Percentiles rank a stretch among this genome's conserved stretches.
Evolutionary conservation across 2,113 vertebrate genomes (phyloP).

Genomic region (Lathamus discolor): DNA sequence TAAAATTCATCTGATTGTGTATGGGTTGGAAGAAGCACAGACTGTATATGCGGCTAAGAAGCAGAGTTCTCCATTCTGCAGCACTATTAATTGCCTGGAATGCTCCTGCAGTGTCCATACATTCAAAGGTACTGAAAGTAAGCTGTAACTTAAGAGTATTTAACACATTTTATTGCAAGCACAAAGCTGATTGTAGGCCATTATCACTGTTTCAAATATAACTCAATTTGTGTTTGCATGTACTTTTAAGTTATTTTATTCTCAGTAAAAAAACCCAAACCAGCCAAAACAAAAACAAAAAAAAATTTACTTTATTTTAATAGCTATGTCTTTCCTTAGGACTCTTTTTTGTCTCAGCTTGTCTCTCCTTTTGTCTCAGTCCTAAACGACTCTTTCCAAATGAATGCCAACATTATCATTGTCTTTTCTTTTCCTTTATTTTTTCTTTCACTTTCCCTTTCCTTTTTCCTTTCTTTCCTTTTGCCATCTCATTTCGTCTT

Average conservation of each 20-base stretch:
- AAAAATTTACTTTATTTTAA: not conserved
- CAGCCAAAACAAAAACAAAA: not conserved
- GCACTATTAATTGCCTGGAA: not conserved
- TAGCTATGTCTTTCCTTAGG: not conserved
- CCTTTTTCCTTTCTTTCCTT: not conserved
- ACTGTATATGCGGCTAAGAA: not conserved
- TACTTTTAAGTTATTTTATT: not conserved
- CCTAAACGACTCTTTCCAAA: not conserved
- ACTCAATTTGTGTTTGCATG: not conserved
- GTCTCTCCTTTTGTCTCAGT: no score
- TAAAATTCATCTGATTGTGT: not conserved
- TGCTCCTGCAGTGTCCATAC: not conserved
- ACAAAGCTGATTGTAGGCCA: not conserved
- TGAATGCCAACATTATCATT: not conserved
- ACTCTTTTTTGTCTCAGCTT: not conserved
- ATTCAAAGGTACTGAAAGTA: not conserved
- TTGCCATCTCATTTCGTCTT: rapidly evolving
- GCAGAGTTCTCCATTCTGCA: not conserved
- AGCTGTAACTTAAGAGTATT: not conserved
- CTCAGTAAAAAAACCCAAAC: rapidly evolving
- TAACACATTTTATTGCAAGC: not conserved
- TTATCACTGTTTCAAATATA: not conserved
- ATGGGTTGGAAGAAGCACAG: not conserved
- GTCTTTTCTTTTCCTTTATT: not conserved
- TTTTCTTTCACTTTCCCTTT: rapidly evolving